These are phyloP conservation scores for Meteorus sp. DNA, from an alignment of 1,140 invertebrate species.

Conservation along the genomic window DNA sequence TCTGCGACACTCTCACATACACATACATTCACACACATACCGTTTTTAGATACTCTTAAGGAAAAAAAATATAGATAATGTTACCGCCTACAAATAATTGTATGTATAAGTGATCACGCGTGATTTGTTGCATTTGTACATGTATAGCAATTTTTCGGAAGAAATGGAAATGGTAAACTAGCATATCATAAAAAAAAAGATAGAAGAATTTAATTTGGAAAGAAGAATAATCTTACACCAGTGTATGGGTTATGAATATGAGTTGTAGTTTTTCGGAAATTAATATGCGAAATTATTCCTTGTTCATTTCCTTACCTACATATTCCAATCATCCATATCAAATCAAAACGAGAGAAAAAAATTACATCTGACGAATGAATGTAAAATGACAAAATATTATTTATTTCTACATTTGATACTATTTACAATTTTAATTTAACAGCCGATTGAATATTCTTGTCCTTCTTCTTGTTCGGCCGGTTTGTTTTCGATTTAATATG, in stretches of 20 bases:
- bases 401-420: slow-evolving; percentile 28
- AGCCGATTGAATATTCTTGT: slow-evolving; percentile 46
- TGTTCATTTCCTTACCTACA: neutral
- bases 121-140: slow-evolving; percentile 48
- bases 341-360: too few relatives aligned
- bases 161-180: slow-evolving; percentile 34
- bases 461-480: slow-evolving; percentile 42
- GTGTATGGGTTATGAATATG: slow-evolving; percentile 43
- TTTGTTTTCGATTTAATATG: slow-evolving; percentile 55
- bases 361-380: neutral
- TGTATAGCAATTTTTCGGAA: slow-evolving; percentile 42
- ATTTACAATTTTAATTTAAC: slow-evolving; percentile 61
- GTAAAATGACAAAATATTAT: slow-evolving; percentile 16
- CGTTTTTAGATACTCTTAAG: slow-evolving; percentile 47
- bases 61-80: slow-evolving; percentile 43
- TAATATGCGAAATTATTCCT: slow-evolving; percentile 27
- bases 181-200: slow-evolving; percentile 41
- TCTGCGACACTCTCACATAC: too few relatives aligned
- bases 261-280: slow-evolving; percentile 38
- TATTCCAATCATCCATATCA: too few relatives aligned
- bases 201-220: slow-evolving; percentile 11
- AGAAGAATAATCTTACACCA: slow-evolving; percentile 39
- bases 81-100: slow-evolving; percentile 44
- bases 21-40: too few relatives aligned
- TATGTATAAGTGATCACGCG: slow-evolving; percentile 46